These are phyloP conservation scores for Pachyramphus minor DNA, from an alignment of 2,113 vertebrate species.

Conservation along the genomic window DNA sequence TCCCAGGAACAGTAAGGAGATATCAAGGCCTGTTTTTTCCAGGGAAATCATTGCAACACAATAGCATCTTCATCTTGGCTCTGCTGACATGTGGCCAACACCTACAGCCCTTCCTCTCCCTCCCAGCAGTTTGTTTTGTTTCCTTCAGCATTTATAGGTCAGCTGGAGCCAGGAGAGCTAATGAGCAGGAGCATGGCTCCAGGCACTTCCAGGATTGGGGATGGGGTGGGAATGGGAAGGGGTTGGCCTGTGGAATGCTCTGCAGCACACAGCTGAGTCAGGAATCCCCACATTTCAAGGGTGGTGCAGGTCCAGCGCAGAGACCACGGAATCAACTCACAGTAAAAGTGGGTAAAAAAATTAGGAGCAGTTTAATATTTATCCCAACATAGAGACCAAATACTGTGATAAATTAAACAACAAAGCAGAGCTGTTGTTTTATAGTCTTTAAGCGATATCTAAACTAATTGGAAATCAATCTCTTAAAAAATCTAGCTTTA, in stretches of 20 bases:
- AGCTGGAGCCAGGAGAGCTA: not conserved
- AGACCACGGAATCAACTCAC: not conserved
- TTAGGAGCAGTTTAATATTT: not conserved
- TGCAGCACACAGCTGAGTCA: not conserved
- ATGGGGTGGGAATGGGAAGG: not conserved
- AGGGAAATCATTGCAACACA: not conserved
- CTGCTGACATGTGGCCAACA: not conserved
- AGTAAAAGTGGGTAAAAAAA: not conserved
- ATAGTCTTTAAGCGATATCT: not conserved
- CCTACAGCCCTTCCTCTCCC: constrained; percentile 12
- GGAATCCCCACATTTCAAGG: not conserved
- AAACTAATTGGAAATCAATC: not conserved
- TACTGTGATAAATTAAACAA: not conserved
- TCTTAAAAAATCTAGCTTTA: not conserved
- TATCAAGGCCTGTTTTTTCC: constrained; percentile 5
- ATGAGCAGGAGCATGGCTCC: not conserved
- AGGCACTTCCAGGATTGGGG: not conserved
- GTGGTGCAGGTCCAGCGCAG: not conserved
- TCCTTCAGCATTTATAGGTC: constrained; percentile 3
- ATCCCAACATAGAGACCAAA: not conserved
- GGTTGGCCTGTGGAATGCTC: not conserved
- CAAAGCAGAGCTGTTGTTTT: not conserved
- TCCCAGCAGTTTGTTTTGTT: not conserved
- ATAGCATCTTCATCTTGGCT: constrained; percentile 21
- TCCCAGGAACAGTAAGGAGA: not conserved